Conservation (phyloP, 2,797 vertebrate genomes). For the Coilia nasus region DNA sequence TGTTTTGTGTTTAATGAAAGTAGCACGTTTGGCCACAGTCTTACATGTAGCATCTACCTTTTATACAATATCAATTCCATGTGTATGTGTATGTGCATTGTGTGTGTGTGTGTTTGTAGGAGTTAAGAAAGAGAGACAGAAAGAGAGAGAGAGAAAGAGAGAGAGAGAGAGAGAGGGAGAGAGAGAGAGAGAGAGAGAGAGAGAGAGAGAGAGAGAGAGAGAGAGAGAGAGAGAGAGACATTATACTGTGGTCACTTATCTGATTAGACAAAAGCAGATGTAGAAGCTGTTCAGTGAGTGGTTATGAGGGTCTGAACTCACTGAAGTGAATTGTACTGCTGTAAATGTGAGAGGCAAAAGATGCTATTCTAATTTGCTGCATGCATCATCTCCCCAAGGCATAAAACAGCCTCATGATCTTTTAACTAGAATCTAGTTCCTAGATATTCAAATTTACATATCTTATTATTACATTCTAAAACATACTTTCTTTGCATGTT, state of each 20-base stretch:
- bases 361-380: conserved; percentile 11
- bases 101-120: too few species aligned
- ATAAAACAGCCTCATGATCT: background rate
- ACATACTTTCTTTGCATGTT: conserved; percentile 1
- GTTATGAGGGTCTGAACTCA: background rate
- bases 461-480: background rate
- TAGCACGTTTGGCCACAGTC: too few species aligned
- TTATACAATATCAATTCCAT: background rate
- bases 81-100: too few species aligned
- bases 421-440: background rate
- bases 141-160: background rate
- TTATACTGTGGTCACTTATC: background rate
- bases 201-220: background rate
- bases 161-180: too few species aligned
- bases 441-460: conserved; percentile 6
- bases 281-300: background rate
- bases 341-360: background rate
- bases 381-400: background rate
- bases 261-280: background rate
- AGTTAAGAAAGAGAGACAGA: background rate
- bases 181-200: too few species aligned
- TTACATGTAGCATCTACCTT: background rate
- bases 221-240: background rate
- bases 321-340: conserved; percentile 5
- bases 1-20: too few species aligned